Conservation (phyloP, 1,140 invertebrate species). For the Drosophila kikkawai region DNA sequence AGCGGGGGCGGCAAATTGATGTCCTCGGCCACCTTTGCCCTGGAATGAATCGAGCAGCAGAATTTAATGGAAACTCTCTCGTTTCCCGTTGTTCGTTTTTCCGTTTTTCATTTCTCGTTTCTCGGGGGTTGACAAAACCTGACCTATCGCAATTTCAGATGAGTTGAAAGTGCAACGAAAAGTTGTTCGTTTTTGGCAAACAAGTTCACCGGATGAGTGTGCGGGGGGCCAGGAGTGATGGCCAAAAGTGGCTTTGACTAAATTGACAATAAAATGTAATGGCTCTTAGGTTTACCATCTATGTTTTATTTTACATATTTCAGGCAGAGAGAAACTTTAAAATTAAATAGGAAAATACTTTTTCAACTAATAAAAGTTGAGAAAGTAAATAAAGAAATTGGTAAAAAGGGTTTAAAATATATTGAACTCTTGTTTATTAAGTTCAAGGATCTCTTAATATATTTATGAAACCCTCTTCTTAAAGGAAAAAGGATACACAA, state of each 20-base stretch:
- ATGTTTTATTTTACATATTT: neutral
- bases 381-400: neutral
- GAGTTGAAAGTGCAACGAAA: conserved; percentile 26
- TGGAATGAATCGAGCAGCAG: conserved; percentile 25
- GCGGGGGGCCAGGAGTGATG: neutral
- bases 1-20: conserved; percentile 24
- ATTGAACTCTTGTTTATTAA: too few species aligned
- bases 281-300: neutral
- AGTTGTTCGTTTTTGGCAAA: conserved; percentile 20
- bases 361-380: neutral
- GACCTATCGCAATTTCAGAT: conserved; percentile 42
- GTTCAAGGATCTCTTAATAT: neutral
- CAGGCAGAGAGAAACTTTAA: neutral
- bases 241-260: neutral
- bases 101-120: neutral
- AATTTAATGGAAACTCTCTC: conserved; percentile 27
- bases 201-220: neutral
- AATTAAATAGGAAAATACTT: neutral
- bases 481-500: neutral
- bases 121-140: conserved; percentile 24
- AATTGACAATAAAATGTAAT: neutral
- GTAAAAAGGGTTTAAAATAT: neutral
- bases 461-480: neutral
- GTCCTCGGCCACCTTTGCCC: conserved; percentile 38
- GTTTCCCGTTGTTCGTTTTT: conserved; percentile 8